Base-by-base conservation (phyloP, 2,888 invertebrate genomes). In the Epicampocera succincta region DNA sequence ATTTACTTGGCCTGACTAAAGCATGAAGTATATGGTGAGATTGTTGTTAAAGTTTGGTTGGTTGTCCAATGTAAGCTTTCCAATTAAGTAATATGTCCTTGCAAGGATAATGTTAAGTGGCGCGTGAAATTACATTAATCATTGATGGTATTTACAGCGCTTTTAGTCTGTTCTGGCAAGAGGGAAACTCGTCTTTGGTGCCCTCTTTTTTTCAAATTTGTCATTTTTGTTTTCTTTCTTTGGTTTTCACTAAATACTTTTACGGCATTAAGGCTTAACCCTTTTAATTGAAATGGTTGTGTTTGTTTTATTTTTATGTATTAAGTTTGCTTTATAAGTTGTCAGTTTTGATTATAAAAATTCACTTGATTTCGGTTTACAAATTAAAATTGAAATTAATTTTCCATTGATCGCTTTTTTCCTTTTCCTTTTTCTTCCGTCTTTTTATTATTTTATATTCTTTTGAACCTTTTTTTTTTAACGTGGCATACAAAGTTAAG, bases 51-150 rank as follows among this genome's bases (percentile, higher is more conserved):
- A 65, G 50, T 80, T 69, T 82, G 68, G 58, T 44, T 81, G 61
- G 50, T 52, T 68, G 68, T 54, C 29, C 15, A 61, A 44, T 81
- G 69, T 65, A 69, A 73, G 63, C 83, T 71, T 80, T 86, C 86
- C 89, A 89, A 88, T 89, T 89, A 89, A 88, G 87, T 87, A 86
- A 87, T 88, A 89, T 89, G 89, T 88, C 89, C 89, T 89, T 89
- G 89, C 84, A 85, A 88, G 89, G 86, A 89, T 89, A 88, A 87
- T 86, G 88, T 86, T 88, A 89, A 89, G 89, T 89, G 88, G 89
- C 87, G 89, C 88, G 89, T 89, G 87, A 89, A 89, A 89, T 89
- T 89, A 88, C 89, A 89, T 89, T 88, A 89, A 89, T 89, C 89
- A 89, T 89, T 89, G 88, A 88, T 86, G 87, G 86, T 87, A 87